Evolutionary conservation across 2,113 vertebrate species (phyloP).

Genomic region (Phoxinus phoxinus): DNA sequence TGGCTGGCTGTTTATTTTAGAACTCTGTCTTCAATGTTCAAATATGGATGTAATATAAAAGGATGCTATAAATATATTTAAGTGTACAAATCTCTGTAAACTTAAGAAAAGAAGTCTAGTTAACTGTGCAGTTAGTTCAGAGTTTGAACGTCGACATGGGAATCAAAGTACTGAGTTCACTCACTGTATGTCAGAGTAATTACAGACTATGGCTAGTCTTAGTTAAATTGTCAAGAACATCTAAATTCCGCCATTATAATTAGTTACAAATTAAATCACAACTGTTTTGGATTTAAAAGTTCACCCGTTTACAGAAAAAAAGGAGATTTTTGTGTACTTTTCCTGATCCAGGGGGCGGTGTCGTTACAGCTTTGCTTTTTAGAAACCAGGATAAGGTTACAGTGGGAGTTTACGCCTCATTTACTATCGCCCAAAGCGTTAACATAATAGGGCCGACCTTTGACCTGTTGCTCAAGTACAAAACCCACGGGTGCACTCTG

Average conservation of each 20-base stretch:
- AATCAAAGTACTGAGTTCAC: background rate
- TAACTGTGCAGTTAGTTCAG: background rate
- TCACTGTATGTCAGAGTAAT: too few species aligned
- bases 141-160: background rate
- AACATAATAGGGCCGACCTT: background rate
- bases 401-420: background rate
- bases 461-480: slow-evolving; percentile 1
- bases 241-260: background rate
- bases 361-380: background rate
- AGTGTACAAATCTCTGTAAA: background rate
- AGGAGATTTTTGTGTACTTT: background rate
- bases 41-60: background rate
- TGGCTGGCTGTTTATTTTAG: slow-evolving; percentile 31
- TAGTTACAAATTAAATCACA: background rate
- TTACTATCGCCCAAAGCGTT: background rate
- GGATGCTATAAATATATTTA: slow-evolving; percentile 2
- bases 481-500: slow-evolving; percentile 29
- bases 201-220: background rate
- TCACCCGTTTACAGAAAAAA: background rate
- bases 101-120: background rate
- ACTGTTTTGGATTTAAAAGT: background rate
- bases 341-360: background rate
- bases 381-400: background rate
- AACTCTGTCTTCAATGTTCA: background rate
- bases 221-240: background rate